Base-by-base conservation (phyloP, 2,888 invertebrate genomes). In the Trypoxylon attenuatum region DNA sequence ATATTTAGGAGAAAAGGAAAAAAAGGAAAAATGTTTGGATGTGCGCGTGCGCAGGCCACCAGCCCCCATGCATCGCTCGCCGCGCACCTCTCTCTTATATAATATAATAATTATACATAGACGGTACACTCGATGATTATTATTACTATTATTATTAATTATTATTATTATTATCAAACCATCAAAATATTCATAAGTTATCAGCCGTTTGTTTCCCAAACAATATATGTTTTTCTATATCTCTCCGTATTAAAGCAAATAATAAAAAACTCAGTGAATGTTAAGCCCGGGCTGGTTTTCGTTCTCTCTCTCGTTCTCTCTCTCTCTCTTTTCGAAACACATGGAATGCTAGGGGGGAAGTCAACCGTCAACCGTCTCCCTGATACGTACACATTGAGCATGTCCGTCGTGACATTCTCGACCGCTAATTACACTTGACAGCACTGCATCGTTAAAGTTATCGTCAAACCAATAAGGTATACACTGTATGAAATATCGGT, bases 161-260 rank as follows among this genome's bases (percentile, higher is more conserved):
- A 74, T 77, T 74, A 63, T 80, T 78, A 80, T 79, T 76, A 85
- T 85, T 83, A 85, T 85, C 81, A 83, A 83, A 83, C 81, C 86
- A 85, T 87, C 86, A 85, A 85, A 85, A 84, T 86, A 86, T 86
- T 82, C 82, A 83, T 85, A 85, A 85, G 84, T 85, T 86, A 82
- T 84, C 79, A 80, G 81, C 77, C 81, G 82, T 86, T 86, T 85
- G 82, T 86, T 86, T 85, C 81, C 82, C 82, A 84, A 86, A 84
- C 84, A 84, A 84, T 86, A 82, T 84, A 86, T 86, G 84, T 85
- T 85, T 86, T 86, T 86, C 83, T 86, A 86, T 87, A 86, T 85
- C 84, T 85, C 84, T 86, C 84, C 84, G 81, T 86, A 86, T 85
- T 85, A 78, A 85, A 81, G 80, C 82, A 83, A 86, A 82, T 84